Percentiles rank a stretch among this genome's conserved stretches.
Evolutionary conservation across 2,888 invertebrate species (phyloP).

Genomic region (Charanyca ferruginea): DNA sequence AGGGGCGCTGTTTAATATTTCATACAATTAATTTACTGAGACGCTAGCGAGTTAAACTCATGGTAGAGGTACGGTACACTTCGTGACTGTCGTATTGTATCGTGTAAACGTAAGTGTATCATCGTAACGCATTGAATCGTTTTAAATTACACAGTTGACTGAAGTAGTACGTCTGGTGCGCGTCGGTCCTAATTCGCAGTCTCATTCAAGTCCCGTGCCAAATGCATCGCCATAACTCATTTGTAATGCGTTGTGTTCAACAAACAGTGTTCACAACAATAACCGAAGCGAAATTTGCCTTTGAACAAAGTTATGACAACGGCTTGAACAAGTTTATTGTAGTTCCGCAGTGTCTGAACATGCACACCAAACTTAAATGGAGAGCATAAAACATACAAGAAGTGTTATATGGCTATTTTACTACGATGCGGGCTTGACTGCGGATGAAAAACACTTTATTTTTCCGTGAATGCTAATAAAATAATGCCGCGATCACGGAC

Average conservation of each 20-base stretch:
- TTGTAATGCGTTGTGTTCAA: constrained; percentile 72
- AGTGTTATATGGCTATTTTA: constrained; percentile 14
- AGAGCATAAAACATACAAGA: constrained; percentile 23
- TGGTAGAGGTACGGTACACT: too few relatives aligned
- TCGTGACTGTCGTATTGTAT: constrained; percentile 16
- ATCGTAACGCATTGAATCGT: constrained; percentile 45
- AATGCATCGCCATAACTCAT: constrained; percentile 79
- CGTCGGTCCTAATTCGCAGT: constrained; percentile 63
- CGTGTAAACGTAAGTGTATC: constrained; percentile 20
- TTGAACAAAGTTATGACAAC: constrained; percentile 60
- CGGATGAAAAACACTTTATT: constrained; percentile 2
- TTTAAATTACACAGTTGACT: constrained; percentile 52
- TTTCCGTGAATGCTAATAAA: constrained; percentile 3
- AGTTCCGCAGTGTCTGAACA: constrained; percentile 28
- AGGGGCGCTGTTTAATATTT: too few relatives aligned
- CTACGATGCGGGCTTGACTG: constrained; percentile 26
- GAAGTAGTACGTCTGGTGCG: constrained; percentile 64
- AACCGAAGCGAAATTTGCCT: constrained; percentile 68
- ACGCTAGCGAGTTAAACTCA: too few relatives aligned
- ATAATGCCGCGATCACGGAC: too few relatives aligned
- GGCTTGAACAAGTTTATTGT: constrained; percentile 44
- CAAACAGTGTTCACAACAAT: constrained; percentile 67
- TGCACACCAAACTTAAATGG: constrained; percentile 22
- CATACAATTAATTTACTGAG: too few relatives aligned
- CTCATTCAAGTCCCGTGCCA: constrained; percentile 76